Conservation (phyloP, 2,888 invertebrate species). For the Diachrysia chrysitis region DNA sequence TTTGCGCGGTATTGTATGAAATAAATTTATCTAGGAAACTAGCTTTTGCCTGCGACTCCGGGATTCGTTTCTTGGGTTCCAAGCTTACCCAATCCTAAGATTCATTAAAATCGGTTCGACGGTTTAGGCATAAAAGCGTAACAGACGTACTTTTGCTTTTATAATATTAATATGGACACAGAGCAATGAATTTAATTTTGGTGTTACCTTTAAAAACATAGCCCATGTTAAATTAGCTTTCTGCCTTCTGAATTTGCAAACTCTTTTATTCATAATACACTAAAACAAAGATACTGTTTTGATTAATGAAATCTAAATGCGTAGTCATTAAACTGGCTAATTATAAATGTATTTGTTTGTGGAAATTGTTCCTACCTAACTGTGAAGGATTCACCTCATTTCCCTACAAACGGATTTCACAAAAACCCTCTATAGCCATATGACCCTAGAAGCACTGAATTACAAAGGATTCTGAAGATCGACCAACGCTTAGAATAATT, state of each 20-base stretch:
- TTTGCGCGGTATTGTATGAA: neutral
- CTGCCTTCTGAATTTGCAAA: neutral
- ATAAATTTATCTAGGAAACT: no score
- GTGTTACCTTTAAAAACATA: neutral
- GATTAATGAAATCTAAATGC: neutral
- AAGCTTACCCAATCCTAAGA: no score
- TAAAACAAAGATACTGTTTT: no score
- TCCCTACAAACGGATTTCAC: conserved; percentile 7
- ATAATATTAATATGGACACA: no score
- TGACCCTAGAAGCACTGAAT: conserved; percentile 25
- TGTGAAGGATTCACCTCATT: neutral
- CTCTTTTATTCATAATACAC: neutral
- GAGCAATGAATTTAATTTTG: neutral
- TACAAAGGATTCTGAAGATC: conserved; percentile 52
- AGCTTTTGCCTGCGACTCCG: no score
- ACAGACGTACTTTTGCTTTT: no score
- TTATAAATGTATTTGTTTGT: neutral
- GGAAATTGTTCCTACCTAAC: neutral
- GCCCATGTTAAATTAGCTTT: neutral
- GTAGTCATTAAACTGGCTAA: neutral
- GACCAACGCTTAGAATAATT: conserved; percentile 54
- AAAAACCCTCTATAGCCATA: conserved; percentile 18
- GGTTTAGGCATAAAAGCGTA: no score
- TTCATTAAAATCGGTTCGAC: no score
- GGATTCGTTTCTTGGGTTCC: no score